Conservation (phyloP, 2,113 vertebrate species). For the Chlorodrepanis virens region DNA sequence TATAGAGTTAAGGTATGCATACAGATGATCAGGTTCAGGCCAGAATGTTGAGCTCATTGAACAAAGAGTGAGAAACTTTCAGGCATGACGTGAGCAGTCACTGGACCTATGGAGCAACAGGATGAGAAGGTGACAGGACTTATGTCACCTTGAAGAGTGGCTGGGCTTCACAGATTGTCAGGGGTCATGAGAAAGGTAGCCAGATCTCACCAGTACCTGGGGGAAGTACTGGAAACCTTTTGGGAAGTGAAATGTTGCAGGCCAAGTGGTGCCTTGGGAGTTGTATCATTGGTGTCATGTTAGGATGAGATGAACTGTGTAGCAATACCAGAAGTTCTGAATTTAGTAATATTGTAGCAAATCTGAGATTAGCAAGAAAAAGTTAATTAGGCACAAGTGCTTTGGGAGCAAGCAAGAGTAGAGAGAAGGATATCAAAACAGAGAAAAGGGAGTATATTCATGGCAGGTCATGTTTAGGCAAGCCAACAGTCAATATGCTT, state of each 20-base stretch:
- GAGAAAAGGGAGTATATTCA: background rate
- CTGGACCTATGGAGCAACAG: background rate
- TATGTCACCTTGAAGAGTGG: rapidly evolving
- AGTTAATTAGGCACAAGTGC: background rate
- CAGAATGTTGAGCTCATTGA: background rate
- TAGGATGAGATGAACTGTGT: background rate
- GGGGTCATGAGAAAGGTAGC: background rate
- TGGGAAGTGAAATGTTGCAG: background rate
- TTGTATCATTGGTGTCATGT: background rate
- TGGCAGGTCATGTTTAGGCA: background rate
- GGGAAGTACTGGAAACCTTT: background rate
- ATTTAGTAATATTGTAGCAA: background rate
- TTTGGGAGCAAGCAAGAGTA: background rate
- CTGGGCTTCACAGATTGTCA: background rate
- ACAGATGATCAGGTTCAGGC: background rate
- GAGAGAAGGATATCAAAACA: background rate
- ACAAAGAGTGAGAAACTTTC: background rate
- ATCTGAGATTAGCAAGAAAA: background rate
- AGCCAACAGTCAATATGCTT: background rate
- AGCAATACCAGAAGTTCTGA: background rate
- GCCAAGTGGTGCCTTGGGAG: background rate
- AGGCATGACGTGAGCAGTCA: rapidly evolving
- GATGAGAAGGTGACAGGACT: background rate
- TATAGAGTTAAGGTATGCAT: background rate
- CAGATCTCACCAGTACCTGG: background rate